Percentiles rank a stretch among this genome's conserved stretches.
These are phyloP conservation scores for Myodes glareolus DNA, from an alignment of 2,113 vertebrate species.

Conservation along the genomic window DNA sequence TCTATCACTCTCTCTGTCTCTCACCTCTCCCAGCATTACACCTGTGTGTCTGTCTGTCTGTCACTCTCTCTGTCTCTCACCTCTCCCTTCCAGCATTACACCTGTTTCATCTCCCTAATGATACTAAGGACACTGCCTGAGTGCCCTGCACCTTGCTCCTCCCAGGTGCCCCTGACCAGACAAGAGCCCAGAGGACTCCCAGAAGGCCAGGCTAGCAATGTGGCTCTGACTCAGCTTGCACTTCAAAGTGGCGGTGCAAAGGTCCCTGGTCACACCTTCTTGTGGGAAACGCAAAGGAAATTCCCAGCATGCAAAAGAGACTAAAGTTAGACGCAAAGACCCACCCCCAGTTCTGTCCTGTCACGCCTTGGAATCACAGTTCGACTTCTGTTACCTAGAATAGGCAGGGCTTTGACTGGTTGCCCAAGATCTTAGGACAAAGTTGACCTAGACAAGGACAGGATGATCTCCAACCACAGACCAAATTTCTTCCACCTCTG, in stretches of 20 bases:
- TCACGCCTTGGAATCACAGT: not conserved
- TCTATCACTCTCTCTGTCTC: not conserved
- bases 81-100: not conserved
- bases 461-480: not conserved
- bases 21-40: not conserved
- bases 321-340: not conserved
- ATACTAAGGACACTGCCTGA: too few species aligned
- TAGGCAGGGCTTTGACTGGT: not conserved
- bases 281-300: not conserved
- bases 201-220: not conserved
- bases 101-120: not conserved
- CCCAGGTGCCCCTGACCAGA: fast-evolving
- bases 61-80: not conserved
- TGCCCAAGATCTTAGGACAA: not conserved
- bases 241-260: not conserved
- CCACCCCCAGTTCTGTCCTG: not conserved
- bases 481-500: not conserved
- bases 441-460: not conserved
- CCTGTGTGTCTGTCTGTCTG: not conserved
- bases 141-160: not conserved
- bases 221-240: too few species aligned
- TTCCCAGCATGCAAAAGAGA: not conserved
- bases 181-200: not conserved
- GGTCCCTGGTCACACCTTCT: not conserved
- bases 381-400: not conserved